phyloP scores from a whole-genome alignment of 2,797 vertebrate genomes.

The Schizopygopsis pylzovi region DNA sequence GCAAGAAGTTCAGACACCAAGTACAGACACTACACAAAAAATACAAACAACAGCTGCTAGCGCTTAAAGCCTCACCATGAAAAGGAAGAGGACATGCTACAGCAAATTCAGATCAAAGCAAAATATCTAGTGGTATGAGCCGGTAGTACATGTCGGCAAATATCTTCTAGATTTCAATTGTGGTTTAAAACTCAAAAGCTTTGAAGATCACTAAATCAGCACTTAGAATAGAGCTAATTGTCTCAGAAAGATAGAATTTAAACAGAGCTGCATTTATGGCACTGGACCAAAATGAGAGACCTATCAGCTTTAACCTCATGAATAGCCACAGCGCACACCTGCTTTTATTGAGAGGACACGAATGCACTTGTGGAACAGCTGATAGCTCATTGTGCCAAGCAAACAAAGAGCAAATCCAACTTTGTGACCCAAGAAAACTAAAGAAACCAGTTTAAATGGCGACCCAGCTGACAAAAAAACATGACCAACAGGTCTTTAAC shows the following conservation, averaged over 20 bases:
- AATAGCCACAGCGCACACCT: constrained; percentile 43
- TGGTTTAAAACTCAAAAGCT: neutral
- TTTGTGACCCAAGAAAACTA: constrained; percentile 34
- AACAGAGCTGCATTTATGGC: constrained; percentile 26
- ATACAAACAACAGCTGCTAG: constrained; percentile 76
- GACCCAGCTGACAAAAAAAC: constrained; percentile 8
- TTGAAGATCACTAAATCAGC: constrained; percentile 14
- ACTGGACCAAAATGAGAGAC: constrained; percentile 38
- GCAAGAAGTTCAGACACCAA: constrained; percentile 67
- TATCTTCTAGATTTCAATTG: constrained; percentile 16
- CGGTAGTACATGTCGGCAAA: neutral
- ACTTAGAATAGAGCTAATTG: constrained; percentile 11
- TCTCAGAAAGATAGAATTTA: constrained; percentile 25
- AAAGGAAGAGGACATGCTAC: constrained; percentile 59
- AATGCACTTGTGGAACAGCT: constrained; percentile 31
- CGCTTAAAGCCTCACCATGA: constrained; percentile 31
- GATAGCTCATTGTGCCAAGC: constrained; percentile 28
- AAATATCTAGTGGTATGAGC: constrained; percentile 38
- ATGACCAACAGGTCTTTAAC: neutral
- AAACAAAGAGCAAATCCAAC: constrained; percentile 44
- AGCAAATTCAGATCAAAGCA: constrained; percentile 54
- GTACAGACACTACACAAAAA: constrained; percentile 64
- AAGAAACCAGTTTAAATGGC: constrained; percentile 23
- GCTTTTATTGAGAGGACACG: constrained; percentile 42
- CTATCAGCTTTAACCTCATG: constrained; percentile 26